Evolutionary conservation across 92 coral and sea anemone genomes (phyloP), one percentile per base, ranked within the genome.

Genomic region (Epizoanthus ramosus): DNA sequence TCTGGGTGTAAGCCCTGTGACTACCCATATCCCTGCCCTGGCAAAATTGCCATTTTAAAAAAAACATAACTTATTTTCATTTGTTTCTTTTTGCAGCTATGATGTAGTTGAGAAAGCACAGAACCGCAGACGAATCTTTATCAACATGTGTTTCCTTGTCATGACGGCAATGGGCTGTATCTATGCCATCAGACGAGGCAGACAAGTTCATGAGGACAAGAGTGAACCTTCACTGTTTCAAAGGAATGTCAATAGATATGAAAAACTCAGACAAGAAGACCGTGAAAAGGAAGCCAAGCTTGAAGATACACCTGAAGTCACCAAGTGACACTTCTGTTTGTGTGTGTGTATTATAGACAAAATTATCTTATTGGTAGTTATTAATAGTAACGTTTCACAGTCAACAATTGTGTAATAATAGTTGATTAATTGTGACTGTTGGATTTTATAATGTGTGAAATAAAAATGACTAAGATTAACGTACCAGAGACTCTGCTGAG

Each of bases 61-160:
- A n/a, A 1, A 57, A 10, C 17, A 13, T 19, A 25, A 52, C 23
- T 28, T 56, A 2, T 35, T 2, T 19, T 28, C 13, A 50, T 39
- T 66, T 0, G 35, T 25, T 80, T 85, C 0, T 17, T n/a, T 7
- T 60, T 60, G 2, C 22, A 89, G 92, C 68, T 86, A 69, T 71
- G 90, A 86, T 39, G 37, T 89, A 3, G 45, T 89, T 47, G 93
- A 89, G 70, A 89, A 89, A 70, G 84, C 93, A 22, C 93, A 89
- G 71, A 89, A 83, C 59, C 83, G 93, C 59, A 72, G 93, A 53
- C 79, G 93, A 10, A 89, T 89, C 75, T 75, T 89, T 24, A 81
- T 89, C 39, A 89, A 89, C 73, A 18, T 89, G 83, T 23, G 72
- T 65, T 85, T 88, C 69, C 79, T 89, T 0, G 16, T 86, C 12